Percentiles rank a stretch among this genome's conserved stretches.
Conservation (phyloP, 1,140 invertebrate species). For the Scaptodrosophila lebanonensis region DNA sequence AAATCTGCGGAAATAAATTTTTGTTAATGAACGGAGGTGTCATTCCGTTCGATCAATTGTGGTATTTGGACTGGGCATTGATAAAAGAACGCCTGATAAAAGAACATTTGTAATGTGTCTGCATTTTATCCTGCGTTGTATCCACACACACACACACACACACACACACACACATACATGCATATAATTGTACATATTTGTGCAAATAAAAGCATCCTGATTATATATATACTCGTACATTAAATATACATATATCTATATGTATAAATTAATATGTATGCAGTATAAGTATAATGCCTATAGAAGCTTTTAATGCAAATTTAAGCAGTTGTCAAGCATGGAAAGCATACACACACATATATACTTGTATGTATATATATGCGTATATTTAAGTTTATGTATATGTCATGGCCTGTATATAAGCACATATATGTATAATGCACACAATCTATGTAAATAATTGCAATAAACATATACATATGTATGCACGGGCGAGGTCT, state of each 20-base stretch:
- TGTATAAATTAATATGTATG: too few species aligned
- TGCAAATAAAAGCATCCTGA: conserved; percentile 24
- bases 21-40: too few species aligned
- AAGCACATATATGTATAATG: conserved; percentile 61
- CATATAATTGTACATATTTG: conserved; percentile 9
- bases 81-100: too few species aligned
- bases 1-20: too few species aligned
- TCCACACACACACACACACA: conserved; percentile 14
- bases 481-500: too few species aligned
- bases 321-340: conserved; percentile 71
- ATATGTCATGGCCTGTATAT: conserved; percentile 27
- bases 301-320: conserved; percentile 73
- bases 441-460: conserved; percentile 74
- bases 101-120: too few species aligned
- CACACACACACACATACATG: not conserved
- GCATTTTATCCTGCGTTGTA: too few species aligned
- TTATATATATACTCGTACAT: too few species aligned
- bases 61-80: too few species aligned
- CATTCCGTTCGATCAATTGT: too few species aligned
- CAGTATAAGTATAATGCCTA: too few species aligned
- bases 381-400: conserved; percentile 14
- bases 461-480: conserved; percentile 54
- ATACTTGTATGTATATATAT: conserved; percentile 28
- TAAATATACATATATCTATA: too few species aligned
- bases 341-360: conserved; percentile 33